These are phyloP conservation scores for Porites rus DNA, from an alignment of 92 coral and sea anemone genomes.

Conservation along the genomic window DNA sequence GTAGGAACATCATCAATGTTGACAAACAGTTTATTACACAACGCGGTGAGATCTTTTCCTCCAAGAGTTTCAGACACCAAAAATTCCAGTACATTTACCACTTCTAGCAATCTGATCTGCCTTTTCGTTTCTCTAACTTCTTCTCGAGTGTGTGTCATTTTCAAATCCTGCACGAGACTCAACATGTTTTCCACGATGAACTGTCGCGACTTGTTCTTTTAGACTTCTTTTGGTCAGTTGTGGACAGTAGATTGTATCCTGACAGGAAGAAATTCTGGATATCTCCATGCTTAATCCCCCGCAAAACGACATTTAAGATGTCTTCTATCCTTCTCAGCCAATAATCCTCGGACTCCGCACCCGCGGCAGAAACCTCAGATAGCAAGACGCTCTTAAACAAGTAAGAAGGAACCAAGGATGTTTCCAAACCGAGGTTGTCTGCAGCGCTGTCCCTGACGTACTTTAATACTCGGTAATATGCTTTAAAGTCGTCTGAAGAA, in stretches of 20 bases:
- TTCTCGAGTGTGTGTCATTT: neutral
- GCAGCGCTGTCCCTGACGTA: constrained; percentile 4
- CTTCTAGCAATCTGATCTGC: constrained; percentile 17
- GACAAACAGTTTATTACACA: constrained; percentile 28
- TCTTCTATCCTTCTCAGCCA: neutral
- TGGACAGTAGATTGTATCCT: neutral
- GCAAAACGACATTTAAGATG: neutral
- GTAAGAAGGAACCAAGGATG: constrained; percentile 34
- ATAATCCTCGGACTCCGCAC: neutral
- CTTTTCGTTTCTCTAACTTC: neutral
- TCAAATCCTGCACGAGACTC: neutral
- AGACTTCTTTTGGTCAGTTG: constrained; percentile 3
- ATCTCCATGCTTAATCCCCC: neutral
- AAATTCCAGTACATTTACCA: constrained; percentile 12
- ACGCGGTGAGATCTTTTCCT: constrained; percentile 2
- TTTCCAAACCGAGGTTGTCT: neutral
- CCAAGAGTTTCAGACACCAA: neutral
- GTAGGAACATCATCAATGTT: constrained; percentile 5
- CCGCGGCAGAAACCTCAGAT: neutral
- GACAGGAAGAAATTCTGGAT: neutral
- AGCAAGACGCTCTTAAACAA: neutral
- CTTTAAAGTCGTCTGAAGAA: constrained; percentile 9
- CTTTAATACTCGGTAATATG: constrained; percentile 9
- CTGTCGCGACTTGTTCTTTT: constrained; percentile 24
- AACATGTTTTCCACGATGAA: constrained; percentile 16